Base-by-base conservation (phyloP, 2,797 vertebrate genomes). In the Chrysocyon brachyurus region DNA sequence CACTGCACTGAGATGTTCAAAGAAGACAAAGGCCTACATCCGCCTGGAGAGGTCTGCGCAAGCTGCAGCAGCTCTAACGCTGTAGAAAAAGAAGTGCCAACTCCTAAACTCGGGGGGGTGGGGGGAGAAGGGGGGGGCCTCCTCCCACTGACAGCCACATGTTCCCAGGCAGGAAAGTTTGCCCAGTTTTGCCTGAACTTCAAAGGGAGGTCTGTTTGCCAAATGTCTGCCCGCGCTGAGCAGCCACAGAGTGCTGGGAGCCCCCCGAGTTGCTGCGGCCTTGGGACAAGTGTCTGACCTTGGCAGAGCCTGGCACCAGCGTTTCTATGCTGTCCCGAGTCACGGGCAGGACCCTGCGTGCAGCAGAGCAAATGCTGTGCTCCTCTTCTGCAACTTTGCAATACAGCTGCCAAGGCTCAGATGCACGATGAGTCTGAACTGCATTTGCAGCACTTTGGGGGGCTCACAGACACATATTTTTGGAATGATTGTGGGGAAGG, bases 341-440 rank as follows among this genome's bases (percentile, higher is more conserved):
- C 11, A 93, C 56, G 54, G 81, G 95, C 95, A 97, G 97, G 57
- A 61, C 33, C 66, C 96, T 28, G 1, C 0, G 1, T 12, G 59
- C 8, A 68, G 59, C 92, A 49, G 22, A 6, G 95, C 87, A 84
- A 93, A 94, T 31, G 52, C 87, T 64, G 15, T 19, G 24, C 46
- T 98, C 94, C 96, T 97, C 98, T 98, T 97, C 96, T 95, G 90
- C 92, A 97, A 95, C 49, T 87, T 16, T 21, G 22, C 15, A n/a
- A 3, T 59, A 90, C 96, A 98, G 96, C 98, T 98, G 98, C 33
- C 72, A 94, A 94, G 49, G 19, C 85, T 98, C 97, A 97, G 95
- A 93, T 95, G 89, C 97, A 97, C 92, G 73, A 95, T 97, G 98
- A 96, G 94, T 96, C 96, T 96, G 97, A 94, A 81, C 54, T 93